Base-by-base conservation (phyloP, 2,888 invertebrate genomes). In the Pycnomerus fuliginosus region DNA sequence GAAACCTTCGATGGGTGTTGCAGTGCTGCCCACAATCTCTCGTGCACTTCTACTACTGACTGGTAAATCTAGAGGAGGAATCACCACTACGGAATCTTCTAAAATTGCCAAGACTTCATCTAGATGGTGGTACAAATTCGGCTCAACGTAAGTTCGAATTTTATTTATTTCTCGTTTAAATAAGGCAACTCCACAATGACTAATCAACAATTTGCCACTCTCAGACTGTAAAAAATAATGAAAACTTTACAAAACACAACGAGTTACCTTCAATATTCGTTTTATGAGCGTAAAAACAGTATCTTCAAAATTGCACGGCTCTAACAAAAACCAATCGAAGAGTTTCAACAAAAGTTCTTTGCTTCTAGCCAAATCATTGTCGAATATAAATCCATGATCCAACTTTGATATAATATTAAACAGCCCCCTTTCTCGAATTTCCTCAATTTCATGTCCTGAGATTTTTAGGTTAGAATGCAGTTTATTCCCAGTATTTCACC, bases 311-410 rank as follows among this genome's bases (percentile, higher is more conserved):
- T 76, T 70, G 22, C 77, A 73, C 30, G 74, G 68, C 23, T 79
- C 73, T 39, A 74, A 76, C 31, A 77, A 64, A 64, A 85, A 83
- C 84, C 84, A 85, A 33, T 77, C 73, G 30, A 84, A 69, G 15
- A 85, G 67, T 47, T 78, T 77, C 33, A 75, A 70, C 13, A 85
- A 62, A 11, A 85, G 69, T 57, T 82, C 78, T 47, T 80, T 77
- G 22, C 77, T 79, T 25, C 77, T 72, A 11, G 77, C 74, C 35
- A 82, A 63, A 57, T 82, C 81, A 60, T 81, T 80, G 39, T 82
- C 78, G 34, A 80, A 72, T 37, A 76, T 70, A 71, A 81, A 79
- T 12, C 83, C 84, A 50, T 80, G 70, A 42, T 78, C 77, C n/a
- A 84, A 69, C 65, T 85, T 85, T 0, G 81, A 78, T 50, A 77